phyloP scores from a whole-genome alignment of 2,113 vertebrate genomes.

The Charina bottae region DNA sequence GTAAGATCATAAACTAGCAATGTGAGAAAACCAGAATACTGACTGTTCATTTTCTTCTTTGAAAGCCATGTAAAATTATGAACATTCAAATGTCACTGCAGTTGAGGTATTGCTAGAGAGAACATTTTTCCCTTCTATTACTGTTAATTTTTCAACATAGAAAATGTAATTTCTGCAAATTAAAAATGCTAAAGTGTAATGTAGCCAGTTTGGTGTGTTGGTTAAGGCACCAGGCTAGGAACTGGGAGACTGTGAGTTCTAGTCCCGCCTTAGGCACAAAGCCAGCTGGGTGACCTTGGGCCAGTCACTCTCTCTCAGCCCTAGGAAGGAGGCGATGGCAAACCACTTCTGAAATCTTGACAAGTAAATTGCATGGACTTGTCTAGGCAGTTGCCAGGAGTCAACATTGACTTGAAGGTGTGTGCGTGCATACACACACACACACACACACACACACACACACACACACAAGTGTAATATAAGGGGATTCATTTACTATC shows the following conservation, averaged over 20 bases:
- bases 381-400: not conserved
- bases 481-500: not conserved
- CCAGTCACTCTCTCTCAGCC: not conserved
- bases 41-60: not conserved
- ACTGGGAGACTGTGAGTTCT: not conserved
- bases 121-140: not conserved
- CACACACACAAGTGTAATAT: not conserved
- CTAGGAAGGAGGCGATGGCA: not conserved
- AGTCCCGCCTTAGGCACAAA: not conserved
- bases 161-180: not conserved
- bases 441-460: too few relatives aligned
- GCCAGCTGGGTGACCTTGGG: not conserved
- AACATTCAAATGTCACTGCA: not conserved
- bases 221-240: not conserved
- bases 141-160: not conserved
- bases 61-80: not conserved
- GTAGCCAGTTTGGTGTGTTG: not conserved
- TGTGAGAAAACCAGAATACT: conserved; percentile 9
- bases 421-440: too few relatives aligned
- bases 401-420: not conserved
- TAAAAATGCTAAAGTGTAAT: not conserved
- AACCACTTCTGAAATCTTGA: not conserved
- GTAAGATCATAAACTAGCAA: not conserved
- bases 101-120: not conserved
- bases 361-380: not conserved